Percentiles rank a stretch among this genome's conserved stretches.
Conservation (phyloP, 2,888 invertebrate genomes). For the Lacanobia oleracea region DNA sequence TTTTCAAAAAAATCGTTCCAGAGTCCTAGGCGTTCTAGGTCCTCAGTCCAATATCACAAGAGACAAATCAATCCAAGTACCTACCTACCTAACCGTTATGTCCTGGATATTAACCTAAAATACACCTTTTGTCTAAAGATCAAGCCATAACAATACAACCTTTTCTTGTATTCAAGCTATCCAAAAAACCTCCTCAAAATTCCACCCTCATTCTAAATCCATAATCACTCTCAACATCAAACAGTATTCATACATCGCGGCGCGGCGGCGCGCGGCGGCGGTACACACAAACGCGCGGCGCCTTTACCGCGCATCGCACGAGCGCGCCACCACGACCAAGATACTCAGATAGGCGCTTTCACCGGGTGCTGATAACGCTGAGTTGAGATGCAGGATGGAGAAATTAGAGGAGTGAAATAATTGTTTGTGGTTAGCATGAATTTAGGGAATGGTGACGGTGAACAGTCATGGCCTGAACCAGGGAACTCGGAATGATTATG, state of each 20-base stretch:
- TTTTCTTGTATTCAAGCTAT: not conserved
- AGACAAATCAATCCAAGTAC: too few relatives aligned
- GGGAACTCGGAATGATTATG: too few relatives aligned
- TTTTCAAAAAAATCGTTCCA: not conserved
- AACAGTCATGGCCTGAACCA: too few relatives aligned
- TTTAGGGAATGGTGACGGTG: not conserved
- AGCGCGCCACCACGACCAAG: conserved; percentile 77
- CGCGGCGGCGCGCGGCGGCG: conserved; percentile 73
- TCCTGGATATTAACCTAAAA: too few relatives aligned
- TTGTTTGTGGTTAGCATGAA: not conserved
- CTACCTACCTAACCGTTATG: too few relatives aligned
- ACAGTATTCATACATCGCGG: conserved; percentile 52
- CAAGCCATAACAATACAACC: not conserved
- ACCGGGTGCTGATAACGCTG: conserved; percentile 71
- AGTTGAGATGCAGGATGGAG: conserved; percentile 27
- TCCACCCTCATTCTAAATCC: conserved; percentile 42
- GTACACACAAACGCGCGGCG: conserved; percentile 78
- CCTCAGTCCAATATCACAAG: too few relatives aligned
- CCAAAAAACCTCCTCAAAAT: conserved; percentile 27
- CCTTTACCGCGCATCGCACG: conserved; percentile 78
- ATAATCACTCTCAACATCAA: conserved; percentile 52
- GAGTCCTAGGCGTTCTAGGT: too few relatives aligned
- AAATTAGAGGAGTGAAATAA: conserved; percentile 26
- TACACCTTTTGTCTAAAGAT: too few relatives aligned
- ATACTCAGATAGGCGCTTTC: conserved; percentile 71